phyloP scores from a whole-genome alignment of 2,113 vertebrate species.

The Circaetus cinerascens region DNA sequence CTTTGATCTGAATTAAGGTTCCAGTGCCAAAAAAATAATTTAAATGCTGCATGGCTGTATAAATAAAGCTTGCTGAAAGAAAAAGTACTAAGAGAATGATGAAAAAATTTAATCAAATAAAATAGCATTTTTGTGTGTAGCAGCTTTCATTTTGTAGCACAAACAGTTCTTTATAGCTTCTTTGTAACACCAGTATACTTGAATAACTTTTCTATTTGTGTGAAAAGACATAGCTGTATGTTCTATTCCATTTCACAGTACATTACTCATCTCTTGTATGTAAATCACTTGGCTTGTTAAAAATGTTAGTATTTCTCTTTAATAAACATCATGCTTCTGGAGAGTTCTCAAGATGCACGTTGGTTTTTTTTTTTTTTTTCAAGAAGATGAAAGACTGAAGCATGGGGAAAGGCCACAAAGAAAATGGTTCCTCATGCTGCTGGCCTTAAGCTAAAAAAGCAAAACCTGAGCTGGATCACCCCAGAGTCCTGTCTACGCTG shows the following conservation, averaged over 20 bases:
- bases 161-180: conserved; percentile 52
- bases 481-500: fast-evolving
- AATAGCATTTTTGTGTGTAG: conserved; percentile 53
- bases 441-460: neutral
- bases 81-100: conserved; percentile 39
- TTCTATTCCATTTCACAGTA: conserved; percentile 10
- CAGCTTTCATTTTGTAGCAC: conserved; percentile 21
- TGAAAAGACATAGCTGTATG: conserved; percentile 22
- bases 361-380: neutral
- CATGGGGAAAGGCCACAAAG: neutral
- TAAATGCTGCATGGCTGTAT: neutral
- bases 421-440: neutral
- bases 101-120: conserved; percentile 56
- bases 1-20: conserved; percentile 37
- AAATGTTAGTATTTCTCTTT: neutral
- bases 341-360: neutral
- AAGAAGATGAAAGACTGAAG: neutral
- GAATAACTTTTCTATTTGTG: conserved; percentile 45
- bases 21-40: conserved; percentile 8
- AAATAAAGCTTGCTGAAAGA: conserved; percentile 35
- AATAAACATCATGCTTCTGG: neutral
- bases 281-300: conserved; percentile 34
- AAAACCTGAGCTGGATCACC: neutral
- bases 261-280: conserved; percentile 18
- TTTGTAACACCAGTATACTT: conserved; percentile 35